Evolutionary conservation across 2,888 invertebrate species (phyloP), one percentile per base, ranked within the genome.

Genomic region (Drosophila koepferae): DNA sequence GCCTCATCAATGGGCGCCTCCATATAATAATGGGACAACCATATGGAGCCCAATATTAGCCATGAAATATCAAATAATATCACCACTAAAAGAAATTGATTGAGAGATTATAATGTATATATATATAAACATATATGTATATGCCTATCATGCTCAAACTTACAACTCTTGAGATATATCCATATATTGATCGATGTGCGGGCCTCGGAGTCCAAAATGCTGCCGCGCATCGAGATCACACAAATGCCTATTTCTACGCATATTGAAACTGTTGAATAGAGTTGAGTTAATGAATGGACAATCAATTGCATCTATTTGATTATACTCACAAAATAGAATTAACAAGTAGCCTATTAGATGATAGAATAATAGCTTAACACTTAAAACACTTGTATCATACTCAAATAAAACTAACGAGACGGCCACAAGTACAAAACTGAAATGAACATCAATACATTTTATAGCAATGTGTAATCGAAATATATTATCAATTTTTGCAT

Each of bases 111-210:
- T n/a, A 44, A n/a, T 10, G 6, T n/a, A 9, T 28, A n/a, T 6
- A 1, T 1, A n/a, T n/a, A 43, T 0, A 38, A 14, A 23, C 38
- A n/a, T 23, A 54, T 23, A 2, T 20, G 2, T 18, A 12, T 7
- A 46, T 46, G 44, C 0, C 2, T 28, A 16, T 14, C 2, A 14
- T 2, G 1, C 5, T 40, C 4, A 7, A 1, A 92, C 94, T 95
- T 93, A 97, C 97, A 95, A 82, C 97, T 94, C 92, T 96, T 95
- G 81, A 95, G 93, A 93, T 97, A 97, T 86, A 97, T 95, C 86
- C 97, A 94, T 92, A 96, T 96, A 93, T 96, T 96, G 95, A 97
- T 96, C 79, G 96, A 95, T 80, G 95, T 94, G 67, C 97, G 94
- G 14, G 95, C 95, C 48, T 94, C 94, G n/a, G 96, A 95, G 90